phyloP scores from a whole-genome alignment of 2,113 vertebrate genomes.

The Mellivora capensis region DNA sequence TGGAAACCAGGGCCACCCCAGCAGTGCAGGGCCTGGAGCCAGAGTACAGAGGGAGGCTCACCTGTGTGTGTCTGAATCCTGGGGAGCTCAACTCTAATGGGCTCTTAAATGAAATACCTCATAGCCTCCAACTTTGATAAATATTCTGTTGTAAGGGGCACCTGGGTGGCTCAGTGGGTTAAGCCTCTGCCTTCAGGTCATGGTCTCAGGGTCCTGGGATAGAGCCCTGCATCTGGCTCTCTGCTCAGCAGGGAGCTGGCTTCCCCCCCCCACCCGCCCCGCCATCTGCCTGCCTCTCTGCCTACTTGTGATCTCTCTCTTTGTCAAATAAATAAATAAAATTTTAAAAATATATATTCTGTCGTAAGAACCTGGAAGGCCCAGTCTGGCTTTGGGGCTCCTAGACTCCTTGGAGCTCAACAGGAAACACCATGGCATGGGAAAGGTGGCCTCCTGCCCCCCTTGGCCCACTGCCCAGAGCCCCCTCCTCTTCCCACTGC shows the following conservation, averaged over 20 bases:
- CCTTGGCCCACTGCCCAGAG: fast-evolving
- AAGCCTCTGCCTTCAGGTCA: too few species aligned
- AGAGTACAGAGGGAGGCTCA: neutral
- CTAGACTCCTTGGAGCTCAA: neutral
- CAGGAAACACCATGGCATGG: neutral
- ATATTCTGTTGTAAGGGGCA: neutral
- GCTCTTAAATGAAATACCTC: neutral
- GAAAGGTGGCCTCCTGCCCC: neutral
- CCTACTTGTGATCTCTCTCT: too few species aligned
- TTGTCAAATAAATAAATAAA: too few species aligned
- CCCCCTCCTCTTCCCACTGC: neutral
- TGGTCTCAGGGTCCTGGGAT: too few species aligned
- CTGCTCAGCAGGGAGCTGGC: too few species aligned
- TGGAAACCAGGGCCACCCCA: neutral
- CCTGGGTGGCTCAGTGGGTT: too few species aligned
- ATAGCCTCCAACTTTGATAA: neutral
- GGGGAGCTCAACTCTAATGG: neutral
- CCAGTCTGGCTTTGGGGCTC: neutral
- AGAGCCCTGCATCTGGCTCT: too few species aligned
- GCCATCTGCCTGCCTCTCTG: too few species aligned
- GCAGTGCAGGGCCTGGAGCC: neutral
- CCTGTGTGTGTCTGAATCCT: neutral
- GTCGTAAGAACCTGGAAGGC: neutral
- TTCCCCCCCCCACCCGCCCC: too few species aligned
- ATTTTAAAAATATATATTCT: neutral